Evolutionary conservation across 64 coral and sea anemone genomes (phyloP), one percentile per base, ranked within the genome.

Genomic region (Pocillopora verrucosa): DNA sequence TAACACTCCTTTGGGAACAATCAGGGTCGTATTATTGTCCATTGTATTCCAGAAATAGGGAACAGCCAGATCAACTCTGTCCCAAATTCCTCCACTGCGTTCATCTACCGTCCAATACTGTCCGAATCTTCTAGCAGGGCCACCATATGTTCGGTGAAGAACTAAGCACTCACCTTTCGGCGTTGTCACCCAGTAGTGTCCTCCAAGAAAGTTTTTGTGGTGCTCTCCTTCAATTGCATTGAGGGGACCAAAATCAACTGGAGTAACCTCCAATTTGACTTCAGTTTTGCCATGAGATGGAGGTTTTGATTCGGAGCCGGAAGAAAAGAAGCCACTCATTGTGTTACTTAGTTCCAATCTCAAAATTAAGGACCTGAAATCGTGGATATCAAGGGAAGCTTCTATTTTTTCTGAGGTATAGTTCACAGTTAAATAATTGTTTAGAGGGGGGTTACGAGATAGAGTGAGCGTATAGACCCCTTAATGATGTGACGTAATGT

Each of bases 231-330:
- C 59, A 6, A 82, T 35, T 26, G n/a, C 59, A 12, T 19, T 35
- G 0, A 82, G 30, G 5, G 80, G 80, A n/a, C 80, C 80, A 82
- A 62, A 82, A 5, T 82, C 80, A 9, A 34, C 5, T 16, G 58
- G 58, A 14, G 80, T 57, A 26, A 82, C 14, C 59, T 82, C 30
- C 80, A 62, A 58, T 63, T 62, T 82, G 80, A 82, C 34, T 36
- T 82, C 80, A 30, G 80, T 82, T 30, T 82, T 82, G 25, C 80
- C 59, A 11, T 82, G 80, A n/a, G 80, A 51, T 51, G 41, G 41
- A 51, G 41, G 41, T 51, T 51, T 4, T 51, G 41, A 51, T 3
- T 7, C 7, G 3, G 41, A 51, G 41, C 41, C 41, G 41, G 41
- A 4, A 51, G 41, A 51, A 51, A 51, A 51, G 41, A 51, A 51